Evolutionary conservation across 2,113 vertebrate species (phyloP).

Genomic region (Boleophthalmus pectinirostris): DNA sequence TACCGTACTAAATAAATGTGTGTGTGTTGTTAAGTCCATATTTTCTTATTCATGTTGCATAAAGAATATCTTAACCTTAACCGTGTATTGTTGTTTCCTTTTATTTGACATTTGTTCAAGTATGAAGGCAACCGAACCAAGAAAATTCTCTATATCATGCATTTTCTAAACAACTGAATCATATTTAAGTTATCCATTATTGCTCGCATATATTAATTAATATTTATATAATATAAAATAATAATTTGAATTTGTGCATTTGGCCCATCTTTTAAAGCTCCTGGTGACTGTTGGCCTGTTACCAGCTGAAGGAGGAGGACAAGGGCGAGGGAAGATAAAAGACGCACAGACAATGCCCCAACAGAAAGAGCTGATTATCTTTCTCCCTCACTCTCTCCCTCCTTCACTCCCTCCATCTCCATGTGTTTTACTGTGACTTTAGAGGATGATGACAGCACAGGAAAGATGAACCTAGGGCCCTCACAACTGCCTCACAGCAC

Average conservation of each 20-base stretch:
- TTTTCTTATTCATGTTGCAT: too few species aligned
- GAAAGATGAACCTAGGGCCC: conserved; percentile 37
- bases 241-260: neutral
- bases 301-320: neutral
- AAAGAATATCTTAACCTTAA: too few species aligned
- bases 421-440: neutral
- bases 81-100: too few species aligned
- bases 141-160: too few species aligned
- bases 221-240: too few species aligned
- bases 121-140: too few species aligned
- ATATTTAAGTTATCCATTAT: neutral
- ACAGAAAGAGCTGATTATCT: conserved; percentile 4
- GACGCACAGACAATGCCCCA: conserved; percentile 12
- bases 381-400: neutral
- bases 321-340: conserved; percentile 25
- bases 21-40: too few species aligned
- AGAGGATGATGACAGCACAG: conserved; percentile 39
- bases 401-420: neutral
- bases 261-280: neutral
- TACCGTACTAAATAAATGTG: too few species aligned
- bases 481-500: conserved; percentile 12
- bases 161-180: too few species aligned
- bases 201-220: neutral
- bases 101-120: too few species aligned
- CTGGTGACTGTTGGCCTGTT: neutral